Percentiles rank a stretch among this genome's conserved stretches.
phyloP scores from a whole-genome alignment of 2,113 vertebrate genomes.

The Otus sunia region DNA sequence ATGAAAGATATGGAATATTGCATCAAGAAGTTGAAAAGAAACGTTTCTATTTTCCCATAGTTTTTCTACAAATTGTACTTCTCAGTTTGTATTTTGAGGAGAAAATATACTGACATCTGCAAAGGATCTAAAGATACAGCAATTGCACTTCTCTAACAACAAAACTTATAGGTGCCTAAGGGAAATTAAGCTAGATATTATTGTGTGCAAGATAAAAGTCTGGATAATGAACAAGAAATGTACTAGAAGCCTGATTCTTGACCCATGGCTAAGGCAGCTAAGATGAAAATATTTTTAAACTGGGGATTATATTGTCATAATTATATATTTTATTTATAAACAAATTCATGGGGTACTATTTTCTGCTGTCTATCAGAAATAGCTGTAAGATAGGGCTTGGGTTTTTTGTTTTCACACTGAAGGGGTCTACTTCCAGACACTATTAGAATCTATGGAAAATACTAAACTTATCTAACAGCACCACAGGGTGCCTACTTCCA shows the following conservation, averaged over 20 bases:
- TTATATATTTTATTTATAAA: not conserved
- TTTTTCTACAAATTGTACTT: not conserved
- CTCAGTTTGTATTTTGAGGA: not conserved
- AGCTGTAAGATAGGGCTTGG: not conserved
- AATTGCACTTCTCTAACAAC: not conserved
- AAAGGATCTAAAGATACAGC: not conserved
- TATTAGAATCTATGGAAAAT: not conserved
- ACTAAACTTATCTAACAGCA: not conserved
- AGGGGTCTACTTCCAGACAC: not conserved
- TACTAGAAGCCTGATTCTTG: not conserved
- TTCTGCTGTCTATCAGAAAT: not conserved
- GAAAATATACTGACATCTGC: not conserved
- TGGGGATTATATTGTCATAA: not conserved
- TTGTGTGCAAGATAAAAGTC: not conserved
- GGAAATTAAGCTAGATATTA: not conserved
- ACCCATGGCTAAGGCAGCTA: not conserved
- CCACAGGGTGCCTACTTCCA: not conserved
- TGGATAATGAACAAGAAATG: not conserved
- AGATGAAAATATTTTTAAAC: not conserved
- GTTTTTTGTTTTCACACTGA: not conserved
- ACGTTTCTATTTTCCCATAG: not conserved
- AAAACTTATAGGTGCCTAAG: not conserved
- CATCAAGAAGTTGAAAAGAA: not conserved
- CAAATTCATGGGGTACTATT: not conserved
- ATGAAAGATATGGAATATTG: not conserved